Conservation (phyloP, 2,113 vertebrate genomes). For the Lophius piscatorius region DNA sequence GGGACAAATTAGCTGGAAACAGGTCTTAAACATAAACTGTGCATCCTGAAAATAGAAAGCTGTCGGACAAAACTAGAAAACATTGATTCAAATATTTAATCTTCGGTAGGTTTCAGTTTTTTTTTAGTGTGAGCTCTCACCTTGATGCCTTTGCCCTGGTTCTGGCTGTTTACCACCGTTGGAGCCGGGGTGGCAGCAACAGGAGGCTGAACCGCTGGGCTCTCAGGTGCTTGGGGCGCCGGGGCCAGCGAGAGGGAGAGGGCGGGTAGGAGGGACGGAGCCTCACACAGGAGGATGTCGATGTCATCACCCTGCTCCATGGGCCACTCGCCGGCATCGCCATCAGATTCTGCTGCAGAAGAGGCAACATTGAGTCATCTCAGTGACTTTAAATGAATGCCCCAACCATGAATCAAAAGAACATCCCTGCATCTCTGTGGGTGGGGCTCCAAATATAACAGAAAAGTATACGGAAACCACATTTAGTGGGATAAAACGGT, state of each 20-base stretch:
- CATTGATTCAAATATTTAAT: not conserved
- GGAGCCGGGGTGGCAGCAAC: slow-evolving; percentile 35
- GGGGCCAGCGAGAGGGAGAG: slow-evolving; percentile 82
- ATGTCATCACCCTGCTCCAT: slow-evolving; percentile 86
- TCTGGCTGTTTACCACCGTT: slow-evolving; percentile 22
- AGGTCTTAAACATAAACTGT: no score
- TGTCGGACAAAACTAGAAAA: accelerated
- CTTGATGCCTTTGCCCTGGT: slow-evolving; percentile 64
- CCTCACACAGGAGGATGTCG: slow-evolving; percentile 83
- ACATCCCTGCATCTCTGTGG: no score
- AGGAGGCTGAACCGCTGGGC: slow-evolving; percentile 63
- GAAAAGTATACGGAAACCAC: no score
- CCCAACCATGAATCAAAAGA: not conserved
- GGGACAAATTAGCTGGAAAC: no score
- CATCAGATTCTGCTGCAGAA: slow-evolving; percentile 83
- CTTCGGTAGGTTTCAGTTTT: no score
- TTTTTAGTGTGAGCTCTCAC: slow-evolving; percentile 10
- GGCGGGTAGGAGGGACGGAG: slow-evolving; percentile 85
- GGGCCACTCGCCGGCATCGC: slow-evolving; percentile 86
- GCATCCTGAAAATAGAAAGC: not conserved
- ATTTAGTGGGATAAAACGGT: no score
- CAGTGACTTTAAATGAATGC: not conserved
- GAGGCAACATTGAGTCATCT: not conserved
- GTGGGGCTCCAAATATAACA: no score
- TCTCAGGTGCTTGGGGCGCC: slow-evolving; percentile 53